Base-by-base conservation (phyloP, 2,113 vertebrate species). In the Nycticorax nycticorax region DNA sequence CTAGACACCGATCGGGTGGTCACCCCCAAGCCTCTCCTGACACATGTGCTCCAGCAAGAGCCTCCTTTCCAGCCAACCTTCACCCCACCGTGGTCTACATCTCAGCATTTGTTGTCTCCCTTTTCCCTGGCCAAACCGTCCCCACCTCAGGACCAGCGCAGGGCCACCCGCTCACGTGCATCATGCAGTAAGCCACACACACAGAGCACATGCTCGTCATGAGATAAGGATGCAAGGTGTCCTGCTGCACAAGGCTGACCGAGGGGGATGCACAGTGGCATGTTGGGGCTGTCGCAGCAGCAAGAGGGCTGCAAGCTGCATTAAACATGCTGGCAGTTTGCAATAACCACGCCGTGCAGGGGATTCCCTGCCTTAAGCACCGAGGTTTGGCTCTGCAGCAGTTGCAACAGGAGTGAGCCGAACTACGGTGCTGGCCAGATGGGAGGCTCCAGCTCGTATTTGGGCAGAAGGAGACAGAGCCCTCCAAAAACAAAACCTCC, bases 141-240 rank as follows among this genome's bases (percentile, higher is more conserved):
- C 20, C 53, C 26, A 26, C 15, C 45, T 56, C 55, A 27, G 71
- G 48, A 35, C 18, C 48, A 60, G 2, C 39, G 24, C 20, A 14
- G 0, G 0, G 5, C 32, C n/a, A 8, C 4, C 5, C 0, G 1
- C 32, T 56, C 30, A 3, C 0, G 0, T 43, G 22, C 26, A 6
- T 35, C 57, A 1, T 5, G 23, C 13, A 4, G 14, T 22, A 56
- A 55, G 21, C 16, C 28, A 6, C 2, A 3, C 3, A 8, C 11
- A 63, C 53, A 53, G 3, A 28, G 19, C 21, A 47, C 1, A 0
- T 5, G 64, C 22, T 37, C 6, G 9, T 37, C 22, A 11, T 1
- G 39, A 23, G 16, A 1, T 37, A 35, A 50, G 66, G 12, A 14
- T 30, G 12, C 21, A 30, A 76, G n/a, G 30, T 2, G 5, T 60